A percentile compares a stretch with the other conserved stretches of the same genome.
phyloP scores from a whole-genome alignment of 1,140 invertebrate genomes.

The Cyclargus thomasi region DNA sequence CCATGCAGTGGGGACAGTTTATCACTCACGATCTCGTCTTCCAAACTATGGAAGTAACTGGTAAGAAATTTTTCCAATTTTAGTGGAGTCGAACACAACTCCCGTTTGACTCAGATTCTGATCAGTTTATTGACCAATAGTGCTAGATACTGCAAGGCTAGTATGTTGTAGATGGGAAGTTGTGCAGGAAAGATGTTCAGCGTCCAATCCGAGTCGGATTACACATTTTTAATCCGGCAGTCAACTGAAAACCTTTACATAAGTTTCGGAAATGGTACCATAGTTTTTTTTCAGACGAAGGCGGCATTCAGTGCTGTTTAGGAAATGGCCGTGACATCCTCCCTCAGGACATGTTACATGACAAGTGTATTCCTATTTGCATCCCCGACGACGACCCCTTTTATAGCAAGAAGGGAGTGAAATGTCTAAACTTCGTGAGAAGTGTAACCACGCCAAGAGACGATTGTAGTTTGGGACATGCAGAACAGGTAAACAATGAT shows the following conservation, averaged over 20 bases:
- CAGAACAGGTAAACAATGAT: constrained; percentile 79
- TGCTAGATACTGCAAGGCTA: too few relatives aligned
- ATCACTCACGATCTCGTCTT: constrained; percentile 76
- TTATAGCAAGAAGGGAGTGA: constrained; percentile 76
- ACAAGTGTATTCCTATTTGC: constrained; percentile 80
- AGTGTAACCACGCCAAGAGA: constrained; percentile 78
- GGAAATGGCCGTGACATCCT: constrained; percentile 58
- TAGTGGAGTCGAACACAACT: too few relatives aligned
- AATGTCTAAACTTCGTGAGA: constrained; percentile 79
- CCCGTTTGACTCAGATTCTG: too few relatives aligned
- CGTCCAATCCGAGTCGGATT: too few relatives aligned
- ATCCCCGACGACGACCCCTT: constrained; percentile 80
- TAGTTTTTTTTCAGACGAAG: constrained; percentile 48
- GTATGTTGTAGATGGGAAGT: too few relatives aligned
- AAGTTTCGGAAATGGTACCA: too few relatives aligned
- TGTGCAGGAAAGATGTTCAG: too few relatives aligned
- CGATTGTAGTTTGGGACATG: constrained; percentile 84
- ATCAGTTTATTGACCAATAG: too few relatives aligned
- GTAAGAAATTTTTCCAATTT: constrained; percentile 30
- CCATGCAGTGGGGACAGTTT: constrained; percentile 78
- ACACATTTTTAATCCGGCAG: too few relatives aligned
- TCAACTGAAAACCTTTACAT: too few relatives aligned
- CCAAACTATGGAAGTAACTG: constrained; percentile 62
- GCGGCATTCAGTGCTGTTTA: constrained; percentile 75
- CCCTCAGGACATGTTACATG: constrained; percentile 48